Percentiles rank a stretch among this genome's conserved stretches.
Conservation (phyloP, 1,140 invertebrate genomes). For the Atta colombica region DNA sequence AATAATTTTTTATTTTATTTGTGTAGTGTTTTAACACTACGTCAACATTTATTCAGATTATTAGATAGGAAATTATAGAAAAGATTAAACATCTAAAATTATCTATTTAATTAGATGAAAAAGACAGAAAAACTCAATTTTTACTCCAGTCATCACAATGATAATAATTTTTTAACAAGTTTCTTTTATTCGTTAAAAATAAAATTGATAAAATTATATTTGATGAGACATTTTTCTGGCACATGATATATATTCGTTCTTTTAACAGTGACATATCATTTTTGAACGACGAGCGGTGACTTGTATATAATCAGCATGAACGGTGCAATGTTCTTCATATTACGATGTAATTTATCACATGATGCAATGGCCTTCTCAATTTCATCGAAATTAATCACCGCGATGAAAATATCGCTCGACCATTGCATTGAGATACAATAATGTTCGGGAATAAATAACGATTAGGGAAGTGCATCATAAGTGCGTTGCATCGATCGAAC, state of each 20-base stretch:
- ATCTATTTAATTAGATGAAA: neutral
- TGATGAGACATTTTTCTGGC: neutral
- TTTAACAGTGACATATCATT: neutral
- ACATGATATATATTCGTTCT: neutral
- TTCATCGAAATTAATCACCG: constrained; percentile 35
- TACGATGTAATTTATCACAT: neutral
- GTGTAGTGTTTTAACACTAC: neutral
- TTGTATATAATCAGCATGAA: constrained; percentile 11
- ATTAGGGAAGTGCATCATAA: constrained; percentile 30
- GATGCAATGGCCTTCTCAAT: constrained; percentile 28
- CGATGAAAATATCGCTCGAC: neutral
- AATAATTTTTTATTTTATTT: neutral
- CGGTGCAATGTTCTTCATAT: constrained; percentile 7
- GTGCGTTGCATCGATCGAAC: neutral
- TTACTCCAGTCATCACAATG: neutral
- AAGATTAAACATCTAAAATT: neutral
- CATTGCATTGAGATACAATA: constrained; percentile 30
- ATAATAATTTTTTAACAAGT: neutral
- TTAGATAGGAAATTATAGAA: neutral
- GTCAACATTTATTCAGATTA: constrained; percentile 7
- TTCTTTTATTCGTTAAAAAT: constrained; percentile 10
- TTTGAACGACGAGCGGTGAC: constrained; percentile 9
- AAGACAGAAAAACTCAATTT: neutral
- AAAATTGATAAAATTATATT: neutral
- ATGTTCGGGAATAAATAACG: no score